These are phyloP conservation scores for Scopus umbretta DNA, from an alignment of 2,113 vertebrate species.

Conservation along the genomic window DNA sequence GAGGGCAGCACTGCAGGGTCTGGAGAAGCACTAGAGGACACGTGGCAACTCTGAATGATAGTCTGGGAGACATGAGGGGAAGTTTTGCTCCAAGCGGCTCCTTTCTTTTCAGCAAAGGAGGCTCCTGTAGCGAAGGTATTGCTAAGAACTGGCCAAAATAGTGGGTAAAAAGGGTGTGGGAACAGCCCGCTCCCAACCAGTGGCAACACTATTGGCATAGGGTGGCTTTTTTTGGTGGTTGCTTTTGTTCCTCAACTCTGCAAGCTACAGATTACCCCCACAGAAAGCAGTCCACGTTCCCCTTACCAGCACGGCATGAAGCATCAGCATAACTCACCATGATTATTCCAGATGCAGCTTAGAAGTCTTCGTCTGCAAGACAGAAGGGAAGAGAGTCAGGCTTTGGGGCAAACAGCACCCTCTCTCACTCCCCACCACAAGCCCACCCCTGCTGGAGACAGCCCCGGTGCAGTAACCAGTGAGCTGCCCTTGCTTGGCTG, in stretches of 20 bases:
- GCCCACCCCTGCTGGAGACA: accelerated
- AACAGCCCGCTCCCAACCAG: neutral
- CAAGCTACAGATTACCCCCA: neutral
- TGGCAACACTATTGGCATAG: accelerated
- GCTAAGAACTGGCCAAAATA: neutral
- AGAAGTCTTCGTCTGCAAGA: constrained; percentile 29
- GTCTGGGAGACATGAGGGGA: accelerated
- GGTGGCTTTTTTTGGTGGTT: neutral
- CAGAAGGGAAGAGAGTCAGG: neutral
- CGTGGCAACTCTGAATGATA: accelerated
- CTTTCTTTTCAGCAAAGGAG: neutral
- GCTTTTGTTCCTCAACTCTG: neutral
- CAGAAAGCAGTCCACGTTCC: accelerated
- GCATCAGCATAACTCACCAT: neutral
- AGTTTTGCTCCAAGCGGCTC: neutral
- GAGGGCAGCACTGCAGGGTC: accelerated
- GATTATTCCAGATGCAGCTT: neutral
- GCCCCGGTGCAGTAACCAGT: neutral
- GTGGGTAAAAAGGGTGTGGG: neutral
- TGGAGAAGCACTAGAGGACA: neutral
- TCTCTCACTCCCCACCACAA: neutral
- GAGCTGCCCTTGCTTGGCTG: neutral
- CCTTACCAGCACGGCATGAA: accelerated
- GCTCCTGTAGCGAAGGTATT: neutral
- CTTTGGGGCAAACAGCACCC: accelerated